Base-by-base conservation (phyloP, 2,797 vertebrate species). In the Notolabrus celidotus region DNA sequence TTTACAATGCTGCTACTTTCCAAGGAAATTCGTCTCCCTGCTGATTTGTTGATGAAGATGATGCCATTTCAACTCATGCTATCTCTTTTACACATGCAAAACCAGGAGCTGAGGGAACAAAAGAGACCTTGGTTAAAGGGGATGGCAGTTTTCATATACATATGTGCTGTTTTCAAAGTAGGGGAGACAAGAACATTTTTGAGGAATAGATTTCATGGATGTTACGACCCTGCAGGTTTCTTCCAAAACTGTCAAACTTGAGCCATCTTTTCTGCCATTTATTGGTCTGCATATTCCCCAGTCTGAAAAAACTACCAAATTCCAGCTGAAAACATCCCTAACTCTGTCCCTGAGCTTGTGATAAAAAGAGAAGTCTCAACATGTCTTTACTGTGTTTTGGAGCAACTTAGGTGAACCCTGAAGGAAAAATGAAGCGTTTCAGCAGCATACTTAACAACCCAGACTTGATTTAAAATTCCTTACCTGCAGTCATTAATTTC, bases 301-400 rank as follows among this genome's bases (percentile, higher is more conserved):
- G 45, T 29, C 50, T 29, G 64, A 63, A 52, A 58, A 55, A 55
- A 53, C 45, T 15, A 20, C 2, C 47, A 51, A 19, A 38, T 27
- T 20, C 17, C 66, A 65, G 46, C 41, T 76, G 39, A 49, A 68
- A 76, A 72, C 31, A 39, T 45, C n/a, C 20, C 5, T n/a, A 17
- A 15, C 38, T 39, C 39, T 43, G 25, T 78, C 43, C 27, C 58
- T 42, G 55, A 62, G 55, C 47, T 45, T 39, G 41, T 54, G n/a
- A 62, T 33, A 57, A 65, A 43, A 71, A 59, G 29, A 70, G 47
- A 58, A 23, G 20, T 45, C 58, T 69, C 46, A 54, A 39, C 50
- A 63, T 25, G 20, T 66, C 29, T 4, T 61, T 6, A 29, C 14
- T 25, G 14, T 36, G 51, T 51, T 34, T 55, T 45, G 62, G 45